phyloP scores from a whole-genome alignment of 2,888 invertebrate genomes.

The Epiperipatus broadwayi region DNA sequence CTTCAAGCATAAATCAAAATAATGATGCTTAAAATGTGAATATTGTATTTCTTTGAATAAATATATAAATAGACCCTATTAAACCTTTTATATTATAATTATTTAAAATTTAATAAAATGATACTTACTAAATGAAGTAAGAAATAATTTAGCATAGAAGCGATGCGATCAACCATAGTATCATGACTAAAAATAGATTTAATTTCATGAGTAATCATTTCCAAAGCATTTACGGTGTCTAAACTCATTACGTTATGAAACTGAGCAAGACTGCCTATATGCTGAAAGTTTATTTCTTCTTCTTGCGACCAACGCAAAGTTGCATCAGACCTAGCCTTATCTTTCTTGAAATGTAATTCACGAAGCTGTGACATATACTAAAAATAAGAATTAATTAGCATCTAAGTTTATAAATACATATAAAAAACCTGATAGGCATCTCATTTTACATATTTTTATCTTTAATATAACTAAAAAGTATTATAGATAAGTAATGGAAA shows the following conservation, averaged over 20 bases:
- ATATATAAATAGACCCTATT: background rate
- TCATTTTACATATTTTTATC: no score
- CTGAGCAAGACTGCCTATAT: slow-evolving; percentile 56
- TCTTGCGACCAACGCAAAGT: background rate
- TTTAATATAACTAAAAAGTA: no score
- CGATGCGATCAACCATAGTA: slow-evolving; percentile 75
- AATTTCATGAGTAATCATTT: slow-evolving; percentile 39
- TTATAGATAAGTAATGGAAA: no score
- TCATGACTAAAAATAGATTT: slow-evolving; percentile 68
- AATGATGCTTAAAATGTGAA: background rate
- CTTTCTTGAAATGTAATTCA: slow-evolving; percentile 29
- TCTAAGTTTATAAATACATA: no score
- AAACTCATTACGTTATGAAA: slow-evolving; percentile 81
- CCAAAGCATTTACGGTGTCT: slow-evolving; percentile 65
- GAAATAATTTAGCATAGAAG: slow-evolving; percentile 89
- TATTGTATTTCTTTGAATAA: no score
- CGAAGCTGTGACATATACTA: slow-evolving; percentile 75
- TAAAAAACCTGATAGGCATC: no score
- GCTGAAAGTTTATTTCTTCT: slow-evolving; percentile 24
- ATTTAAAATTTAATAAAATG: background rate
- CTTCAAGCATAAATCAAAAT: background rate
- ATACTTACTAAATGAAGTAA: slow-evolving; percentile 48
- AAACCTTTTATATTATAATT: no score
- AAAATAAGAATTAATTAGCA: no score
- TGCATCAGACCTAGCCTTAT: background rate